phyloP scores from a whole-genome alignment of 2,113 vertebrate species.

The Sylvia atricapilla region DNA sequence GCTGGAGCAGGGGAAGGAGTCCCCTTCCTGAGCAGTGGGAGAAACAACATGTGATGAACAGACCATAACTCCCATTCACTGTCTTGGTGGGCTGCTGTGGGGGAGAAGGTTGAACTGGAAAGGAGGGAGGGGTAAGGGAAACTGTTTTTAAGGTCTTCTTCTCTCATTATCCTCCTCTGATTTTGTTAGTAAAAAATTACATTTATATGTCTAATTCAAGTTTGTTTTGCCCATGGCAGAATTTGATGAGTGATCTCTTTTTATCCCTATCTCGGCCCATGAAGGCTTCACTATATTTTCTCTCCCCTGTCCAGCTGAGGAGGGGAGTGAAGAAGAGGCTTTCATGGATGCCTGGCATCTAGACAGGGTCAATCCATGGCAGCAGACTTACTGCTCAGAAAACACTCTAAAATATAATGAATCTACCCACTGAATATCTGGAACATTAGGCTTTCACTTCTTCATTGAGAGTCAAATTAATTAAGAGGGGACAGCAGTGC shows the following conservation, averaged over 20 bases:
- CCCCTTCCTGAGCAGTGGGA: background rate
- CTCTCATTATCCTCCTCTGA: background rate
- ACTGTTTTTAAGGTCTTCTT: background rate
- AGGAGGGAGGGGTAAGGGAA: accelerated
- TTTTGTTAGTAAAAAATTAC: background rate
- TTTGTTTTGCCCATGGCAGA: background rate
- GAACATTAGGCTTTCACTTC: background rate
- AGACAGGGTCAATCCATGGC: background rate
- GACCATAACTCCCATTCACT: background rate
- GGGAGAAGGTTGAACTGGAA: background rate
- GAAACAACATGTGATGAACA: background rate
- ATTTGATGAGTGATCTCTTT: background rate
- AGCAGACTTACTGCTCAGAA: background rate
- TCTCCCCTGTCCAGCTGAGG: accelerated
- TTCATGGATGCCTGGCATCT: background rate
- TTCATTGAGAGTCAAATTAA: background rate
- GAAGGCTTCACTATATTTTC: background rate
- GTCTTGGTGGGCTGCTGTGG: too few relatives aligned
- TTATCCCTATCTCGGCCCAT: background rate
- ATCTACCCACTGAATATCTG: background rate
- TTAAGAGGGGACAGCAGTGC: background rate
- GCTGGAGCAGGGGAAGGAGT: background rate
- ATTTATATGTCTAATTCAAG: background rate
- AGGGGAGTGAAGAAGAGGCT: background rate
- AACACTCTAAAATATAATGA: background rate